A percentile compares a stretch with the other conserved stretches of the same genome.
Evolutionary conservation across 2,113 vertebrate species (phyloP).

Genomic region (Dicrurus megarhynchus): DNA sequence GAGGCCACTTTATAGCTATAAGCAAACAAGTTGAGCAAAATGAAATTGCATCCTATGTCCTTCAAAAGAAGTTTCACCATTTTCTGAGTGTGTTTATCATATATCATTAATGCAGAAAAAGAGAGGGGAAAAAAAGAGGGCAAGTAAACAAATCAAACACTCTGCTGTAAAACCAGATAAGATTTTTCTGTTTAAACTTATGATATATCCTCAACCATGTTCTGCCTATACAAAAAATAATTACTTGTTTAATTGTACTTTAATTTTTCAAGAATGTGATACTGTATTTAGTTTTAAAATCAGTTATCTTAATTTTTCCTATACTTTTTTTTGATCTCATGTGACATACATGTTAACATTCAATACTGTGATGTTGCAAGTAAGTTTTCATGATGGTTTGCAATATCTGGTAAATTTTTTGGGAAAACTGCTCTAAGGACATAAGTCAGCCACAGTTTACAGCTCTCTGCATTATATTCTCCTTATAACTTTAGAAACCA

Average conservation of each 20-base stretch:
- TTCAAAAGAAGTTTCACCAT: neutral
- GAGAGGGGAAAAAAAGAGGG: fast-evolving
- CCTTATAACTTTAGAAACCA: neutral
- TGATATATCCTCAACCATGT: neutral
- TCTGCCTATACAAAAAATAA: neutral
- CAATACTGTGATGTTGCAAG: neutral
- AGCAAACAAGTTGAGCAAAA: neutral
- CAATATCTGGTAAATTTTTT: neutral
- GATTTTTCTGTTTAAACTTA: neutral
- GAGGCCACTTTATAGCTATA: neutral
- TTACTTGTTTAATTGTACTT: neutral
- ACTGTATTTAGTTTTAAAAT: neutral
- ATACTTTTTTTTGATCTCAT: neutral
- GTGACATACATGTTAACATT: neutral
- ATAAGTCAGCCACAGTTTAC: neutral
- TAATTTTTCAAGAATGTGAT: neutral
- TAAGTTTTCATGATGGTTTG: neutral
- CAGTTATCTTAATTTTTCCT: neutral
- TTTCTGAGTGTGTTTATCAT: neutral
- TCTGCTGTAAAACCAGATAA: neutral
- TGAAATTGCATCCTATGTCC: neutral
- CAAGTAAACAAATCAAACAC: neutral
- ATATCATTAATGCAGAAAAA: neutral
- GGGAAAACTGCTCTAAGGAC: neutral
- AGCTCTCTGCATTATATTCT: neutral